phyloP scores from a whole-genome alignment of 2,113 vertebrate genomes.

The Chamaetylas fuelleborni region DNA sequence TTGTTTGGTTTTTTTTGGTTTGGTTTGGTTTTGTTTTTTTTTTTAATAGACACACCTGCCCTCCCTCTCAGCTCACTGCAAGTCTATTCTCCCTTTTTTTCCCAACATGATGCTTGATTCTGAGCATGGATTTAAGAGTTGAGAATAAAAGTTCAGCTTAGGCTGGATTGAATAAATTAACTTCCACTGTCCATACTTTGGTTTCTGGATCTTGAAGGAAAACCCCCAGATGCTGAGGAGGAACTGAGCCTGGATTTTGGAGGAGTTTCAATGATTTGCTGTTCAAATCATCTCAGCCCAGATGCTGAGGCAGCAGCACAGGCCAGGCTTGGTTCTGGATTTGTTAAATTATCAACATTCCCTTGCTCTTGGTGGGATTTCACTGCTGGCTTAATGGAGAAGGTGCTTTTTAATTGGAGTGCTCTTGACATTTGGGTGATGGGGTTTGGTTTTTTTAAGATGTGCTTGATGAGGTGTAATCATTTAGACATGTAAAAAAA shows the following conservation, averaged over 20 bases:
- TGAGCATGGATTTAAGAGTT: not conserved
- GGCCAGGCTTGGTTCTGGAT: not conserved
- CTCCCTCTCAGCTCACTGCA: not conserved
- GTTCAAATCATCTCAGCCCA: not conserved
- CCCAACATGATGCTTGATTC: rapidly evolving
- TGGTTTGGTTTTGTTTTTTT: not conserved
- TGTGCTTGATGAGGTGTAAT: not conserved
- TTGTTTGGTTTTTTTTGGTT: too few relatives aligned
- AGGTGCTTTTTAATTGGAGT: not conserved
- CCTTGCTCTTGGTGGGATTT: not conserved
- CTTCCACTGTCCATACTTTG: not conserved
- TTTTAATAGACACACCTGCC: not conserved
- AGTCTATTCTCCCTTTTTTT: not conserved
- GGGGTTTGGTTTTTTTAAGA: not conserved
- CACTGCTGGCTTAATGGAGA: not conserved
- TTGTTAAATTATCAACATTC: not conserved
- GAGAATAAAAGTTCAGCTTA: not conserved
- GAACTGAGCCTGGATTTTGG: not conserved
- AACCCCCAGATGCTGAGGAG: not conserved
- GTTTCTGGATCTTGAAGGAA: not conserved
- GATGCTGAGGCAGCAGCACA: not conserved
- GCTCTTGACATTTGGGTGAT: not conserved
- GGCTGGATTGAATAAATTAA: not conserved
- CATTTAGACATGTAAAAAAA: not conserved
- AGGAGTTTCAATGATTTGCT: not conserved